Evolutionary conservation across 2,113 vertebrate genomes (phyloP).

Genomic region (Smithornis capensis): DNA sequence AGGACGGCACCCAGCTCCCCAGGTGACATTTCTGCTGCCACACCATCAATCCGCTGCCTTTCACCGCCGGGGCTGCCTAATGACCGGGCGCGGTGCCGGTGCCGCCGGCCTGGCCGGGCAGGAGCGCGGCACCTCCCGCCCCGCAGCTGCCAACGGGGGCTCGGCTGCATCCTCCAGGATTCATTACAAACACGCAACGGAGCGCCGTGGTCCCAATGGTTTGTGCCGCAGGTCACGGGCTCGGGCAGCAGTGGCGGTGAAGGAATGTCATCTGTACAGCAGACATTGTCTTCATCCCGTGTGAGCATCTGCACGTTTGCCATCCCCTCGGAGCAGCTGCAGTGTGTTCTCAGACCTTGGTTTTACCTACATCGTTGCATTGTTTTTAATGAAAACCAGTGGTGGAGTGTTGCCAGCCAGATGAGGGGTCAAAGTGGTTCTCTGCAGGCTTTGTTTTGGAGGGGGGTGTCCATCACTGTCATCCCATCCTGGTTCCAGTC

Average conservation of each 20-base stretch:
- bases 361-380: not conserved
- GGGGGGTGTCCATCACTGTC: not conserved
- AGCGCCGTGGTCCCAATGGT: not conserved
- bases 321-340: not conserved
- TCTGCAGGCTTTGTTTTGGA: not conserved
- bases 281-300: accelerated
- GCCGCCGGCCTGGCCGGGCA: not conserved
- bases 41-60: constrained; percentile 83
- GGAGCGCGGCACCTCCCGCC: accelerated
- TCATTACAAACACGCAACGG: constrained; percentile 71
- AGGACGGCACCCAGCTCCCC: constrained; percentile 88
- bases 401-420: not conserved
- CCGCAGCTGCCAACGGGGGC: not conserved
- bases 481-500: not conserved
- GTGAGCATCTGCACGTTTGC: not conserved
- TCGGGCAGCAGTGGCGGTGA: not conserved
- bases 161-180: constrained; percentile 63
- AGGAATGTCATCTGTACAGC: not conserved
- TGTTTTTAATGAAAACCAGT: not conserved
- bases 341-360: not conserved
- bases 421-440: not conserved
- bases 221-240: not conserved
- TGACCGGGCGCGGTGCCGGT: constrained; percentile 41
- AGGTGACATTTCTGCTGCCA: constrained; percentile 80
- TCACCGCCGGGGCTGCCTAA: constrained; percentile 71